Conservation (phyloP, 2,888 invertebrate genomes). For the Leptinotarsa haldemani region DNA sequence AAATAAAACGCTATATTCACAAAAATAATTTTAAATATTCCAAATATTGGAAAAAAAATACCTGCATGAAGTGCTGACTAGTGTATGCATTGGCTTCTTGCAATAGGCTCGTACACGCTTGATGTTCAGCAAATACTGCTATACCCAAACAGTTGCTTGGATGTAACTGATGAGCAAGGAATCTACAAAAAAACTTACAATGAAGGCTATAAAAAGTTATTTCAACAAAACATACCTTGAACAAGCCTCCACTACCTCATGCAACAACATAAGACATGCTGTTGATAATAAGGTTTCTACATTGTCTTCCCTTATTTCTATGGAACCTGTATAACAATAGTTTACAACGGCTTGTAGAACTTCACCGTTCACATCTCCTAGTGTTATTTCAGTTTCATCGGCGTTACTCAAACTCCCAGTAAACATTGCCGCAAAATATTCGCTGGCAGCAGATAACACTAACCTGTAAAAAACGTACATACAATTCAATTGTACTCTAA, state of each 20-base stretch:
- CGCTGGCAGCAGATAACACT: constrained; percentile 90
- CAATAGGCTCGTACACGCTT: constrained; percentile 84
- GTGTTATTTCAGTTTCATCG: constrained; percentile 83
- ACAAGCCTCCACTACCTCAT: constrained; percentile 89
- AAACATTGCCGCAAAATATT: constrained; percentile 97
- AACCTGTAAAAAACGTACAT: constrained; percentile 68
- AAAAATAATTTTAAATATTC: no score
- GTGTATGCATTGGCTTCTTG: constrained; percentile 87
- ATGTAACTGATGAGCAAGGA: constrained; percentile 89
- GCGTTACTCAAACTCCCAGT: constrained; percentile 88
- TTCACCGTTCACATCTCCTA: constrained; percentile 87
- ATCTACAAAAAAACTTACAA: constrained; percentile 64
- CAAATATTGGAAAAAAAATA: constrained; percentile 56
- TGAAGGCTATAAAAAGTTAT: not conserved
- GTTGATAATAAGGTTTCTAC: constrained; percentile 90
- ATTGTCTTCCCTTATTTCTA: constrained; percentile 88
- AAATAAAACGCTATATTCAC: no score
- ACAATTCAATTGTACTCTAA: no score
- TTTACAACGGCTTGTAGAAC: constrained; percentile 86
- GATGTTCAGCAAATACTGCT: constrained; percentile 92
- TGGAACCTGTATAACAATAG: constrained; percentile 91
- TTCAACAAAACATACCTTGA: constrained; percentile 67
- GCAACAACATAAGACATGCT: constrained; percentile 87
- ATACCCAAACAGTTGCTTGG: constrained; percentile 96
- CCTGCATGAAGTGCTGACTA: constrained; percentile 86